Evolutionary conservation across 1,140 invertebrate genomes (phyloP).

Genomic region (Hyphantria cunea): DNA sequence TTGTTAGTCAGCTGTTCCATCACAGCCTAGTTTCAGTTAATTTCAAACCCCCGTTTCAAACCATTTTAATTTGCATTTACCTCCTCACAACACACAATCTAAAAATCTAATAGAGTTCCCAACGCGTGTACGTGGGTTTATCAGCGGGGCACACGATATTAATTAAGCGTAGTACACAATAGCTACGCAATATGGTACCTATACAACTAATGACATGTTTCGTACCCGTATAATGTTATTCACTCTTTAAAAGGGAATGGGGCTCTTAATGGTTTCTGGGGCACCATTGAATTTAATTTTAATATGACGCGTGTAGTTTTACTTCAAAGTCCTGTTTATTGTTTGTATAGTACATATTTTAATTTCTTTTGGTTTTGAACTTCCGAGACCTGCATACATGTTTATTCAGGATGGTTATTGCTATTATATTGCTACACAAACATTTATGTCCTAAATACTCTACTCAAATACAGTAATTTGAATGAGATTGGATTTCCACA

Average conservation of each 20-base stretch:
- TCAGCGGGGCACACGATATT: slow-evolving; percentile 1
- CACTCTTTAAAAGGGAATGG: neutral
- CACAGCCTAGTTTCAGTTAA: too few relatives aligned
- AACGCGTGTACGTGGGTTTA: neutral
- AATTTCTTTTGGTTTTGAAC: too few relatives aligned
- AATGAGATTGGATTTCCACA: too few relatives aligned
- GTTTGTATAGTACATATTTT: neutral
- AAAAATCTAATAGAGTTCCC: neutral
- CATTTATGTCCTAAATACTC: too few relatives aligned
- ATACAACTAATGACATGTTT: neutral
- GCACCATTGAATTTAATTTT: neutral
- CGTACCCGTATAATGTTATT: neutral
- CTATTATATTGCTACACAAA: too few relatives aligned
- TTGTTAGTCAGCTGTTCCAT: too few relatives aligned
- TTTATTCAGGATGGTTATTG: too few relatives aligned
- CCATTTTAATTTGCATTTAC: too few relatives aligned
- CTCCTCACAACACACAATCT: neutral
- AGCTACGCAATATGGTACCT: neutral
- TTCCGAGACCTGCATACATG: too few relatives aligned
- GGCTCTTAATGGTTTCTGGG: neutral
- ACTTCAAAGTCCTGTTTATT: neutral
- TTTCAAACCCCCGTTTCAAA: too few relatives aligned
- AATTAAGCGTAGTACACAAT: slow-evolving; percentile 6
- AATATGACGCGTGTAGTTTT: neutral
- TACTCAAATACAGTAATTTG: too few relatives aligned